These are phyloP conservation scores for Aphis gossypii DNA, from an alignment of 1,140 invertebrate genomes.

Conservation along the genomic window DNA sequence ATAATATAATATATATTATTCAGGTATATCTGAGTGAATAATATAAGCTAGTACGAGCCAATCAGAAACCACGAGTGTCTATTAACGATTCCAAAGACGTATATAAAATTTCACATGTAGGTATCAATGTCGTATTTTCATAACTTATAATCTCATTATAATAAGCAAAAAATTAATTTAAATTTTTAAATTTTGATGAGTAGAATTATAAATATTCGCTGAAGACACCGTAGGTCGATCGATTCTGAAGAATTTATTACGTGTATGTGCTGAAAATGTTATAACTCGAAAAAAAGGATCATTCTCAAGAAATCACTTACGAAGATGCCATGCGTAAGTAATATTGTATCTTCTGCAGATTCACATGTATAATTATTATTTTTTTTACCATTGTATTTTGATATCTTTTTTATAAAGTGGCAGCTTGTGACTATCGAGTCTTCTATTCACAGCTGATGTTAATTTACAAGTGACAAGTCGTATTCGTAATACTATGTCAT, in stretches of 20 bases:
- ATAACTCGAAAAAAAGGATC: background rate
- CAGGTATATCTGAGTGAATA: background rate
- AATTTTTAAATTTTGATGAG: background rate
- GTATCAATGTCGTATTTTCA: too few relatives aligned
- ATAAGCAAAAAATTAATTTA: background rate
- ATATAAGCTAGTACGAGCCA: background rate
- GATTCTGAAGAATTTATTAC: background rate
- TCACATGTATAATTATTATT: too few relatives aligned
- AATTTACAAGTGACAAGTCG: too few relatives aligned
- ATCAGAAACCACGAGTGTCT: background rate
- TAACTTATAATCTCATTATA: background rate
- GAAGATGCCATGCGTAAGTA: too few relatives aligned
- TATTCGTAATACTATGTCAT: too few relatives aligned
- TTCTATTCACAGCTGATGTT: too few relatives aligned
- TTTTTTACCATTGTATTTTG: too few relatives aligned
- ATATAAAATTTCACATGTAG: background rate
- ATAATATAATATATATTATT: background rate
- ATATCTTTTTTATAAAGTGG: too few relatives aligned
- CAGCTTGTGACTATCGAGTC: too few relatives aligned
- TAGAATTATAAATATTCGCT: background rate
- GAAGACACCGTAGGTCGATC: background rate
- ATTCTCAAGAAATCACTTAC: background rate
- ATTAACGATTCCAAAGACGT: background rate
- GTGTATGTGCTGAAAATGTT: background rate
- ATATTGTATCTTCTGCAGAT: too few relatives aligned